Percentiles rank a stretch among this genome's conserved stretches.
These are phyloP conservation scores for Lordiphosa stackelbergi DNA, from an alignment of 1,140 invertebrate genomes.

Conservation along the genomic window DNA sequence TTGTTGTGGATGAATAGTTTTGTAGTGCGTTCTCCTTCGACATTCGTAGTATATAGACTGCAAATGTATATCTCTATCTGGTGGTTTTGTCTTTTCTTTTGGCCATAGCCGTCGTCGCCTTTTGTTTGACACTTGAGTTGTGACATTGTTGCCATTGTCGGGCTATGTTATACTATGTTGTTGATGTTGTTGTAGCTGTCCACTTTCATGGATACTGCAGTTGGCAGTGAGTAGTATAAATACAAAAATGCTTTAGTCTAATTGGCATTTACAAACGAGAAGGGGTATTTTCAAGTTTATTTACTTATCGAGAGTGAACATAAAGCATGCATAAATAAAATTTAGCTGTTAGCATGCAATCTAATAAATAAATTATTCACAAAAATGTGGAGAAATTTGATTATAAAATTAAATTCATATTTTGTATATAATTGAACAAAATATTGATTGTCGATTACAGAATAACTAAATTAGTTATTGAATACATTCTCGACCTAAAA, in stretches of 20 bases:
- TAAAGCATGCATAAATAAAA: constrained; percentile 12
- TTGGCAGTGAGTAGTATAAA: constrained; percentile 42
- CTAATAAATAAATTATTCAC: neutral
- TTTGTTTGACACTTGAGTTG: constrained; percentile 62
- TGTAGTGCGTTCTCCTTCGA: no score
- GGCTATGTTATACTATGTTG: constrained; percentile 21
- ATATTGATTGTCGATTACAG: neutral
- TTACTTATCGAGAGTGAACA: constrained; percentile 10
- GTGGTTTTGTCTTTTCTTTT: constrained; percentile 16
- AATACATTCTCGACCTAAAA: no score
- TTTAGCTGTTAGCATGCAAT: no score
- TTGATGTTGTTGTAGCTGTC: constrained; percentile 23
- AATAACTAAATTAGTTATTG: constrained; percentile 7
- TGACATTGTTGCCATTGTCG: constrained; percentile 63
- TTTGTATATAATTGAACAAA: constrained; percentile 19
- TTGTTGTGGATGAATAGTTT: neutral
- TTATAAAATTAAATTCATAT: constrained; percentile 1
- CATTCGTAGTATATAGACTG: no score
- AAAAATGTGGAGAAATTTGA: neutral
- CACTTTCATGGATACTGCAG: constrained; percentile 48
- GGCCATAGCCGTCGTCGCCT: constrained; percentile 45
- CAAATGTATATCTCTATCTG: neutral
- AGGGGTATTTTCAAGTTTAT: constrained; percentile 20
- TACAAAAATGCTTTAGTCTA: constrained; percentile 39
- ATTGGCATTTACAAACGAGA: constrained; percentile 36